These are phyloP conservation scores for Charina bottae DNA, from an alignment of 2,113 vertebrate species.

Conservation along the genomic window DNA sequence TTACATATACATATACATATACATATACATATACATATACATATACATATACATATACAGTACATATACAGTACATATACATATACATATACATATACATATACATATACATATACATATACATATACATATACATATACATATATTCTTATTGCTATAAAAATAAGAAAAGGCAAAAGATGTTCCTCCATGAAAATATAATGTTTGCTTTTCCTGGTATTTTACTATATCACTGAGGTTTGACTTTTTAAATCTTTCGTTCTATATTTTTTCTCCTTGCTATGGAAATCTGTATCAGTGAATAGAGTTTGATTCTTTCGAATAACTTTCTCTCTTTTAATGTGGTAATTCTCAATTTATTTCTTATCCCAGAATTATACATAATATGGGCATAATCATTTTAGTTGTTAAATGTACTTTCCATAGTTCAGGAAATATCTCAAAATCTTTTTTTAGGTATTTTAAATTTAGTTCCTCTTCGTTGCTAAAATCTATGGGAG, in stretches of 20 bases:
- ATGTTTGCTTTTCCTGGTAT: background rate
- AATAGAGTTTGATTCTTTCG: background rate
- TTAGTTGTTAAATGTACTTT: background rate
- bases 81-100: no score
- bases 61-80: background rate
- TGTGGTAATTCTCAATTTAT: background rate
- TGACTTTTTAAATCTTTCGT: background rate
- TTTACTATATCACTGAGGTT: background rate
- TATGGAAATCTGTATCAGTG: background rate
- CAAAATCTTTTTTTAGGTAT: background rate
- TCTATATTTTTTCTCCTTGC: background rate
- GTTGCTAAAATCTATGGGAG: background rate
- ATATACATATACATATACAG: background rate
- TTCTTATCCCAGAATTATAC: background rate
- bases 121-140: background rate
- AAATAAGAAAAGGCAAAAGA: background rate
- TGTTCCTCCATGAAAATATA: background rate
- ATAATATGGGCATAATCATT: background rate
- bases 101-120: no score
- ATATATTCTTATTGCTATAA: background rate
- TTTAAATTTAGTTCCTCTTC: background rate
- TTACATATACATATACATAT: background rate
- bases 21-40: background rate
- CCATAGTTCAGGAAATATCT: background rate
- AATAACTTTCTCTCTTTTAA: background rate